Conservation (phyloP, 2,113 vertebrate species). For the Cyanistes caeruleus region DNA sequence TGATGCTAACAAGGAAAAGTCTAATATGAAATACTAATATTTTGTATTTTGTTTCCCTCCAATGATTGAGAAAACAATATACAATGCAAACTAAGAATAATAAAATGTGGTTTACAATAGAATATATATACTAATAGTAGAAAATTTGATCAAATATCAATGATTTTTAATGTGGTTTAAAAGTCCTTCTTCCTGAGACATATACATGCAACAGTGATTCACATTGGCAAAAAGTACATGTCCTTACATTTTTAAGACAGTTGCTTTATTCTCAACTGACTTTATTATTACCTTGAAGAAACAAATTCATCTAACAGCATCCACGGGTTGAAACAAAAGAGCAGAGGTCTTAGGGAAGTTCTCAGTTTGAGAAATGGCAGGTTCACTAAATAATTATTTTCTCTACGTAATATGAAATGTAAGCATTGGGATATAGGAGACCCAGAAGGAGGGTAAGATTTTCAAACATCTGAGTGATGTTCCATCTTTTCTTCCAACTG, state of each 20-base stretch:
- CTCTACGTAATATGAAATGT: not conserved
- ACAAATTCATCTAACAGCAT: not conserved
- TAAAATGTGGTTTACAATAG: not conserved
- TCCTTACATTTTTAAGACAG: not conserved
- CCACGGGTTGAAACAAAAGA: not conserved
- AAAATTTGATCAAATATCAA: not conserved
- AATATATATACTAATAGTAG: no score
- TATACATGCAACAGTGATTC: not conserved
- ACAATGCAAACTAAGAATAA: not conserved
- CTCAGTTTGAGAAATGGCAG: not conserved
- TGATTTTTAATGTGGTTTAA: not conserved
- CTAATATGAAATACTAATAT: not conserved
- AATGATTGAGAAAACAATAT: not conserved
- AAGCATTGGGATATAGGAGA: not conserved
- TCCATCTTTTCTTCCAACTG: not conserved
- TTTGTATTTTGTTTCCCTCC: not conserved
- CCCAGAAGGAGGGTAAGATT: not conserved
- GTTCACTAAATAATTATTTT: not conserved
- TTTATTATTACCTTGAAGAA: not conserved
- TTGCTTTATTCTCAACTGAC: not conserved
- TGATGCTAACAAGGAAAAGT: not conserved
- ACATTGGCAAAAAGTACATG: not conserved
- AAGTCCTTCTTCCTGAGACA: not conserved
- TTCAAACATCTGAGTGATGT: not conserved
- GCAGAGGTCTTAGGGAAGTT: not conserved